Conservation (phyloP, 2,888 invertebrate genomes). For the Cyclophora albipunctata region DNA sequence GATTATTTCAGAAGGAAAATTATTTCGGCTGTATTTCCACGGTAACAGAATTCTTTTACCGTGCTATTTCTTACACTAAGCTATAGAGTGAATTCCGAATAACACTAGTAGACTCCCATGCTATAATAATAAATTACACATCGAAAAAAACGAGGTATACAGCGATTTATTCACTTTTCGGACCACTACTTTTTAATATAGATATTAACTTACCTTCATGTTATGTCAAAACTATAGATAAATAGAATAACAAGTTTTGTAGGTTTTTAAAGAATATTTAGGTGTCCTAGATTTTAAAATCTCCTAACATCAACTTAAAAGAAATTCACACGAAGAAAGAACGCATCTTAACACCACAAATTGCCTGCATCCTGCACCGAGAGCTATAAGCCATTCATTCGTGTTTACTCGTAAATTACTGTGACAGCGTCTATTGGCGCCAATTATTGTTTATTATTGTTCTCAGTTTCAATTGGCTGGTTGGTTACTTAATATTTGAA, state of each 20-base stretch:
- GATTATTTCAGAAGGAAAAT: too few relatives aligned
- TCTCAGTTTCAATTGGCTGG: slow-evolving; percentile 10
- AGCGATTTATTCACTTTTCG: background rate
- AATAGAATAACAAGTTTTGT: too few relatives aligned
- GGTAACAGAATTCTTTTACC: too few relatives aligned
- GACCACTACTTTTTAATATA: background rate
- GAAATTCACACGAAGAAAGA: slow-evolving; percentile 8
- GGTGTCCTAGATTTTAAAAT: too few relatives aligned
- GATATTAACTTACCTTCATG: background rate
- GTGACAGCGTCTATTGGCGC: slow-evolving; percentile 36
- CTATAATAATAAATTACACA: too few relatives aligned
- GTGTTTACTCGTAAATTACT: slow-evolving; percentile 32
- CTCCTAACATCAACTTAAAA: too few relatives aligned
- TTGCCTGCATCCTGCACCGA: slow-evolving; percentile 45
- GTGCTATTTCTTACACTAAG: background rate
- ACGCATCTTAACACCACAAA: slow-evolving; percentile 26
- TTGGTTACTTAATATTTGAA: slow-evolving; percentile 9
- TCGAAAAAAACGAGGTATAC: background rate
- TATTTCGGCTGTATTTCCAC: too few relatives aligned
- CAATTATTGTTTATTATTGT: slow-evolving; percentile 31
- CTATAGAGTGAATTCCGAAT: background rate
- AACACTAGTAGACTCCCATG: too few relatives aligned
- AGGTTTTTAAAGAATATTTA: too few relatives aligned
- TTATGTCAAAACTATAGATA: too few relatives aligned
- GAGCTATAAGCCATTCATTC: slow-evolving; percentile 34